Percentiles rank a stretch among this genome's conserved stretches.
phyloP scores from a whole-genome alignment of 2,888 invertebrate species.

The Galeopsomyia nigrocyanea region DNA sequence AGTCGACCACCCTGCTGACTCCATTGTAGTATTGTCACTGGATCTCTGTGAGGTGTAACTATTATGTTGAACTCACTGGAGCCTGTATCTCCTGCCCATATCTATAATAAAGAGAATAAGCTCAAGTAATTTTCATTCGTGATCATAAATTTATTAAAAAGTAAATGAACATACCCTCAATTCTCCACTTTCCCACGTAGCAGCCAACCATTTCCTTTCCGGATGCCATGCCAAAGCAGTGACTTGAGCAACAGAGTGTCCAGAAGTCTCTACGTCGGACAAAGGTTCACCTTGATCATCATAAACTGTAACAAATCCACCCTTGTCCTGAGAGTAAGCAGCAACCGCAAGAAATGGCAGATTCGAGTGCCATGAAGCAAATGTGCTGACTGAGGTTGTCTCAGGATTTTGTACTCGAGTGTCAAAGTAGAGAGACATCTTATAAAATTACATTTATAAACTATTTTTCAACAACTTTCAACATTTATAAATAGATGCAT shows the following conservation, averaged over 20 bases:
- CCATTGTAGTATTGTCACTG: slow-evolving; percentile 73
- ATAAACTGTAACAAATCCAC: slow-evolving; percentile 89
- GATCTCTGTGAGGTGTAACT: slow-evolving; percentile 71
- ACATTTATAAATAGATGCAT: neutral
- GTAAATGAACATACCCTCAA: slow-evolving; percentile 73
- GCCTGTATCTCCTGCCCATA: slow-evolving; percentile 64
- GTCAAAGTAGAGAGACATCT: slow-evolving; percentile 88
- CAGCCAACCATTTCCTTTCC: slow-evolving; percentile 81
- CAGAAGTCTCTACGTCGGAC: slow-evolving; percentile 82
- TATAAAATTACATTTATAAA: neutral
- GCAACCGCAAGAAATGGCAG: slow-evolving; percentile 87
- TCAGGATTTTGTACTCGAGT: slow-evolving; percentile 85
- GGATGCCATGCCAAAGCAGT: slow-evolving; percentile 93
- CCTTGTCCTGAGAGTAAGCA: slow-evolving; percentile 88
- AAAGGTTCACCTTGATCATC: slow-evolving; percentile 87
- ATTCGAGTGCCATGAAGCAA: slow-evolving; percentile 86
- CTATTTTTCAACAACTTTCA: neutral
- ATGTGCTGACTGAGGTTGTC: slow-evolving; percentile 82
- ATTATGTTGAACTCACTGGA: slow-evolving; percentile 59
- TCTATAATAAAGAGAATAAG: slow-evolving; percentile 49
- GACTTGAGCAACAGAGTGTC: slow-evolving; percentile 83
- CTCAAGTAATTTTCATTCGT: neutral
- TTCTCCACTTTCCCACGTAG: slow-evolving; percentile 95
- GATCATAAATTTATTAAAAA: slow-evolving; percentile 15
- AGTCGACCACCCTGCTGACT: slow-evolving; percentile 88